Conservation (phyloP, 2,113 vertebrate species). For the Sceloporus tristichus region DNA sequence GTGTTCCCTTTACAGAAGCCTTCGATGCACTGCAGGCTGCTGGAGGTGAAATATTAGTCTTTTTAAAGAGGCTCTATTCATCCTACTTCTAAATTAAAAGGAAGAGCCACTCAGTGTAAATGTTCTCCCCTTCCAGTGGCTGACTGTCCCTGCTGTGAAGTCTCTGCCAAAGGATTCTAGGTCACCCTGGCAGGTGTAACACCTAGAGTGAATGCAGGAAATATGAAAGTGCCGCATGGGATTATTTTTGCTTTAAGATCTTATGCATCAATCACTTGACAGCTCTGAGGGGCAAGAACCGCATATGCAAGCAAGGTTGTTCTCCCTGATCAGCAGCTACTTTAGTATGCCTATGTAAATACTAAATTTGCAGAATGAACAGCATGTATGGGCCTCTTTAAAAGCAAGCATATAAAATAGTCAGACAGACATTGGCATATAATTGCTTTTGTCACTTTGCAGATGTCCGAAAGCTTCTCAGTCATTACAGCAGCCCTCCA, state of each 20-base stretch:
- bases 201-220: not conserved
- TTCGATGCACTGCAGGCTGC: constrained; percentile 8
- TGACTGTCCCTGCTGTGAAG: constrained; percentile 13
- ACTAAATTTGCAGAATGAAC: constrained; percentile 26
- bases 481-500: not conserved
- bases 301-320: not conserved
- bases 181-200: constrained; percentile 12
- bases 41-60: constrained; percentile 42
- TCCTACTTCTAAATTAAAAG: constrained; percentile 32
- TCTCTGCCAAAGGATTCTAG: constrained; percentile 20
- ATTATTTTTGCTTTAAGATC: not conserved
- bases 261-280: not conserved
- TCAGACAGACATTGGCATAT: constrained; percentile 1
- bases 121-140: not conserved
- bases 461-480: constrained; percentile 7
- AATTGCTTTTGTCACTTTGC: constrained; percentile 6
- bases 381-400: constrained; percentile 23
- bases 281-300: not conserved
- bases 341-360: not conserved
- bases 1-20: constrained; percentile 23
- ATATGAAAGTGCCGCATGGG: constrained; percentile 10
- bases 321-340: constrained; percentile 23
- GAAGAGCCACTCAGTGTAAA: constrained; percentile 17
- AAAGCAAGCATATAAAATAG: constrained; percentile 5
- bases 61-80: constrained; percentile 35